A percentile compares a stretch with the other conserved stretches of the same genome.
phyloP scores from a whole-genome alignment of 2,113 vertebrate genomes.

The Rhineura floridana region DNA sequence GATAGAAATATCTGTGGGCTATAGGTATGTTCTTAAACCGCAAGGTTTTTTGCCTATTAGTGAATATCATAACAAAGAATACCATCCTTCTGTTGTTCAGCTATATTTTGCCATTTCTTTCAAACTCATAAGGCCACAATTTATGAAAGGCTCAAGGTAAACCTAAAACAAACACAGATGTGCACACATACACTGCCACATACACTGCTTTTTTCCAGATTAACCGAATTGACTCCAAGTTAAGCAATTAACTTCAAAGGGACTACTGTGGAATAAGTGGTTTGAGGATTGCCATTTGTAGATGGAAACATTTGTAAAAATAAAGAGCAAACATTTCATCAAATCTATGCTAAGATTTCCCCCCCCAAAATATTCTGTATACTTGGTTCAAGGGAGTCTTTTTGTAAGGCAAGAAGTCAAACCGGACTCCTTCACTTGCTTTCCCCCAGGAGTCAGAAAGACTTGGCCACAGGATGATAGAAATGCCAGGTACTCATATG shows the following conservation, averaged over 20 bases:
- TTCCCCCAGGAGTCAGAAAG: not conserved
- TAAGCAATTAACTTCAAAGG: slow-evolving; percentile 43
- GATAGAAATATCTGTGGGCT: too few species aligned
- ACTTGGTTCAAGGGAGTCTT: not conserved
- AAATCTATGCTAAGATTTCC: slow-evolving; percentile 12
- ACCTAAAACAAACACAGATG: slow-evolving; percentile 39
- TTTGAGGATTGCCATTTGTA: slow-evolving; percentile 26
- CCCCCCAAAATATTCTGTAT: not conserved
- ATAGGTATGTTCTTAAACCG: too few species aligned
- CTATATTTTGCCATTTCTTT: slow-evolving; percentile 25
- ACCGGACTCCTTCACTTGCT: not conserved
- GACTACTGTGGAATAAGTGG: slow-evolving; percentile 25
- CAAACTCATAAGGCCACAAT: slow-evolving; percentile 26
- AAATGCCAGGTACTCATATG: not conserved
- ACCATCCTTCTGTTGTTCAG: not conserved
- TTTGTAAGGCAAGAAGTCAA: not conserved
- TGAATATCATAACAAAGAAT: not conserved
- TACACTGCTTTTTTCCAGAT: slow-evolving; percentile 14
- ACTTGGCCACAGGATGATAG: not conserved
- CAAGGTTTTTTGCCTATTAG: too few species aligned
- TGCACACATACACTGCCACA: slow-evolving; percentile 8
- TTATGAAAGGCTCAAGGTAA: slow-evolving; percentile 38
- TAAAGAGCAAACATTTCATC: slow-evolving; percentile 14
- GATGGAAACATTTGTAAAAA: slow-evolving; percentile 35
- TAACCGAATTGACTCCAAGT: slow-evolving; percentile 29